phyloP scores from a whole-genome alignment of 2,797 vertebrate genomes.

The Sphenopsis melanotis region DNA sequence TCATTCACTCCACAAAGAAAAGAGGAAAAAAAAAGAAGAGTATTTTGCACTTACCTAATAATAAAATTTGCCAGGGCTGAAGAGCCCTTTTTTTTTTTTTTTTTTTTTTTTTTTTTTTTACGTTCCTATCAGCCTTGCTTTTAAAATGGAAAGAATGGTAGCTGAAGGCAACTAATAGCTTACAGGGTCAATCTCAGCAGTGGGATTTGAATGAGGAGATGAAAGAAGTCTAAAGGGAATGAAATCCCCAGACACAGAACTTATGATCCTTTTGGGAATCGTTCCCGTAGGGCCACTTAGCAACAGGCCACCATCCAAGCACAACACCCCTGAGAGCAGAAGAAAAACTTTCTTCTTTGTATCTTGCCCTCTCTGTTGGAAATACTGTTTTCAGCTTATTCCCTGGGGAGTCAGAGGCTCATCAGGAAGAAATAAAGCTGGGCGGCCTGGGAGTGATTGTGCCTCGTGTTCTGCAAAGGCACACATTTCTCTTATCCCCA shows the following conservation, averaged over 20 bases:
- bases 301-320: conserved; percentile 55
- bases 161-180: conserved; percentile 34
- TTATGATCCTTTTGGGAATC: conserved; percentile 30
- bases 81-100: background rate
- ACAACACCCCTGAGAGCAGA: background rate
- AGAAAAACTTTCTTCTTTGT: conserved; percentile 43
- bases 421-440: conserved; percentile 50
- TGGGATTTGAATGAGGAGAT: conserved; percentile 42
- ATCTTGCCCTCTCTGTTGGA: conserved; percentile 22
- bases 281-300: conserved; percentile 51
- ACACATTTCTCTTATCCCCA: conserved; percentile 38
- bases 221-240: conserved; percentile 43
- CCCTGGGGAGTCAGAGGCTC: conserved; percentile 19
- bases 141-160: conserved; percentile 26
- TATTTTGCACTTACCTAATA: conserved; percentile 27
- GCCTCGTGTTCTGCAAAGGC: conserved; percentile 36
- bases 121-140: conserved; percentile 9
- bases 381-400: conserved; percentile 13
- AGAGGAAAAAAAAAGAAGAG: fast-evolving
- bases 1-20: conserved; percentile 17
- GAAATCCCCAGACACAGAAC: conserved; percentile 4
- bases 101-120: background rate
- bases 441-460: conserved; percentile 3
- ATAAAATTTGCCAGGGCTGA: conserved; percentile 6
- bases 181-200: conserved; percentile 19